Conservation (phyloP, 1,140 invertebrate species). For the Drosophila tani region DNA sequence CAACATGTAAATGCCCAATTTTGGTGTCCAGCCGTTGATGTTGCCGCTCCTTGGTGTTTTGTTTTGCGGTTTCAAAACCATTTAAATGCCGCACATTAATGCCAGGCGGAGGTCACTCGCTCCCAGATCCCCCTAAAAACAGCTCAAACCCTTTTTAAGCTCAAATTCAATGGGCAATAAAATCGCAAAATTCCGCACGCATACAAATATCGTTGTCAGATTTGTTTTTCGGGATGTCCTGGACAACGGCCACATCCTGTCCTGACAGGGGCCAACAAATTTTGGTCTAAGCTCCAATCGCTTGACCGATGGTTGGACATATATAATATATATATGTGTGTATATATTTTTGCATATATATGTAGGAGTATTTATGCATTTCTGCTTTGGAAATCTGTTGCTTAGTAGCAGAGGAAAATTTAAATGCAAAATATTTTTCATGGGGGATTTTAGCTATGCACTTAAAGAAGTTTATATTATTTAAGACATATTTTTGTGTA, state of each 20-base stretch:
- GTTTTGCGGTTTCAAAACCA: constrained; percentile 73
- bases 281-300: constrained; percentile 53
- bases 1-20: constrained; percentile 72
- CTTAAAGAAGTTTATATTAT: neutral
- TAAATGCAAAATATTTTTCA: constrained; percentile 12
- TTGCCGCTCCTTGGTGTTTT: constrained; percentile 65
- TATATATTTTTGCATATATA: neutral
- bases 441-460: neutral
- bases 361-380: constrained; percentile 2
- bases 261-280: constrained; percentile 49
- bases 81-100: constrained; percentile 79
- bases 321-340: neutral
- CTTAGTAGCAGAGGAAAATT: neutral
- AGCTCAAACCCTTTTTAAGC: constrained; percentile 7
- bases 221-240: constrained; percentile 25
- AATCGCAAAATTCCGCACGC: constrained; percentile 65
- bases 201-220: constrained; percentile 41
- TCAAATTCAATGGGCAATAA: constrained; percentile 70
- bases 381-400: constrained; percentile 14
- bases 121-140: too few species aligned
- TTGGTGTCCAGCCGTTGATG: constrained; percentile 43
- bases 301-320: constrained; percentile 13
- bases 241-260: constrained; percentile 43
- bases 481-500: neutral
- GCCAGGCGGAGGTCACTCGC: constrained; percentile 49